phyloP scores from a whole-genome alignment of 2,888 invertebrate genomes.

The Meandrusa payeni region DNA sequence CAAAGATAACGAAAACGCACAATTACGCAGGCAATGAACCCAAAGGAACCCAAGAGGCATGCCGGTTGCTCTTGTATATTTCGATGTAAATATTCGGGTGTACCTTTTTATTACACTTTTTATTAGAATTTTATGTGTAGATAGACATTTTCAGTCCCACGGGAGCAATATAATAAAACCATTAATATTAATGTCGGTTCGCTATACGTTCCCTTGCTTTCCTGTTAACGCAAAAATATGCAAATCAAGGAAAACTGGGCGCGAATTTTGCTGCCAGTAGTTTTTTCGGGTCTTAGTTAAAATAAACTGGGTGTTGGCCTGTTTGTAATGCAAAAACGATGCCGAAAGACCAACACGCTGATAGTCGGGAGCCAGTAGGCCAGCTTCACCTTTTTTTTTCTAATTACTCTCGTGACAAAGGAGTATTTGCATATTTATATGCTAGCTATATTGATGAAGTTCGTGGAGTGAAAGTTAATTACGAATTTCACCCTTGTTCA shows the following conservation, averaged over 20 bases:
- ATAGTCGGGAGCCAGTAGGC: conserved; percentile 36
- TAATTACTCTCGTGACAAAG: conserved; percentile 61
- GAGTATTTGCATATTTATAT: conserved; percentile 70
- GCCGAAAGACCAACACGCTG: conserved; percentile 33
- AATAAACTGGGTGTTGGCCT: conserved; percentile 50
- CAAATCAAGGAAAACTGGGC: conserved; percentile 46
- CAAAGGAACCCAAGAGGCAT: conserved; percentile 11
- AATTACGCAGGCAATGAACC: conserved; percentile 19
- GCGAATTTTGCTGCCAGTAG: conserved; percentile 35
- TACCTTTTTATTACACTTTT: conserved; percentile 30
- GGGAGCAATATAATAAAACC: conserved; percentile 54
- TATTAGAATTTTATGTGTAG: conserved; percentile 32
- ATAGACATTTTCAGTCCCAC: conserved; percentile 32
- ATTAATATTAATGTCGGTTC: conserved; percentile 61
- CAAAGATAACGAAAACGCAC: conserved; percentile 16
- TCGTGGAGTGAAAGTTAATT: conserved; percentile 17
- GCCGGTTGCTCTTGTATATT: conserved; percentile 23
- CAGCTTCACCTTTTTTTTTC: conserved; percentile 40
- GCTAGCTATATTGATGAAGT: conserved; percentile 39
- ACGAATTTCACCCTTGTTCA: conserved; percentile 32
- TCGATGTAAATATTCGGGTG: conserved; percentile 22
- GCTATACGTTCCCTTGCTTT: conserved; percentile 39
- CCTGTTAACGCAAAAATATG: conserved; percentile 59
- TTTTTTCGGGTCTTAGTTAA: conserved; percentile 45
- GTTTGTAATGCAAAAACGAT: conserved; percentile 72